Evolutionary conservation across 2,888 invertebrate genomes (phyloP).

Genomic region (Heliconius cydno): DNA sequence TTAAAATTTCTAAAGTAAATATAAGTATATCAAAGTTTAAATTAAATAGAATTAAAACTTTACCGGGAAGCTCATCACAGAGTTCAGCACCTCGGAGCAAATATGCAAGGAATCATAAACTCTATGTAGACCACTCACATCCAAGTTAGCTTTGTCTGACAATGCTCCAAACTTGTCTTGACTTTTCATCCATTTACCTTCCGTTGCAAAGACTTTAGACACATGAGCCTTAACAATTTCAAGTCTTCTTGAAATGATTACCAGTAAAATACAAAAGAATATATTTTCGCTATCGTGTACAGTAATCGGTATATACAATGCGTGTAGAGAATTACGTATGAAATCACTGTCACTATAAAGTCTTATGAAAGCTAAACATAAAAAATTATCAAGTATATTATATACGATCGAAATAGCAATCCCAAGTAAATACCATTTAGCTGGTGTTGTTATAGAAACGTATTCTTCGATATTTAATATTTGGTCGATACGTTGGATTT

Average conservation of each 20-base stretch:
- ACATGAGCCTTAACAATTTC: constrained; percentile 63
- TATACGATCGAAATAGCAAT: constrained; percentile 50
- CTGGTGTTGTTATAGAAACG: constrained; percentile 50
- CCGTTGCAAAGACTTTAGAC: constrained; percentile 52
- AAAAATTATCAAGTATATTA: constrained; percentile 53
- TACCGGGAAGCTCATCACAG: constrained; percentile 66
- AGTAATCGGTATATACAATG: constrained; percentile 53
- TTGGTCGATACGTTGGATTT: constrained; percentile 60
- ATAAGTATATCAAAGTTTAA: neutral
- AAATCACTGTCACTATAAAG: neutral
- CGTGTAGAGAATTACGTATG: neutral
- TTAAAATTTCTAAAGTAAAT: neutral
- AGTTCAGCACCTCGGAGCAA: constrained; percentile 63
- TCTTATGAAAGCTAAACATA: neutral
- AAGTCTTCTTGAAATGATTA: constrained; percentile 59
- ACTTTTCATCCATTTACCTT: constrained; percentile 27
- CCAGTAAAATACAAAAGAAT: constrained; percentile 58
- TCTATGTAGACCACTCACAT: constrained; percentile 61
- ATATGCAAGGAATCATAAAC: constrained; percentile 66
- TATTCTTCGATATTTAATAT: constrained; percentile 59
- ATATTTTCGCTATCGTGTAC: constrained; percentile 64
- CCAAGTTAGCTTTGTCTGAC: constrained; percentile 57
- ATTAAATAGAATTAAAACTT: constrained; percentile 27
- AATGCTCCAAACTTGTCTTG: constrained; percentile 56
- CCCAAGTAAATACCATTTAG: constrained; percentile 49